A percentile compares a stretch with the other conserved stretches of the same genome.
Conservation (phyloP, 1,140 invertebrate species). For the Pristionchus pacificus region DNA sequence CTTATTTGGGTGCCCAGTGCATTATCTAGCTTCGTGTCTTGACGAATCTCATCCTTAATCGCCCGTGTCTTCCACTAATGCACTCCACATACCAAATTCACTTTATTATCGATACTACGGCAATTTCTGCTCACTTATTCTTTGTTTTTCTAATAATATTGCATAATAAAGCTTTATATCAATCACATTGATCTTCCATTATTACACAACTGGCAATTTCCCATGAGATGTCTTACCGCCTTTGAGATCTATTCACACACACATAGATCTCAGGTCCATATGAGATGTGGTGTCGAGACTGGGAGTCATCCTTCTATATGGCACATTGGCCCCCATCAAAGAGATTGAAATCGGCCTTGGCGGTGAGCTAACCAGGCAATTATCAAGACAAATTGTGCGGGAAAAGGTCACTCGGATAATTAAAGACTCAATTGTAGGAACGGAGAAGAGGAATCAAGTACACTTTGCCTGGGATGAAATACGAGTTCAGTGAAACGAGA, state of each 20-base stretch:
- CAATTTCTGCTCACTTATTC: conserved; percentile 3
- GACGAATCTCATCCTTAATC: too few relatives aligned
- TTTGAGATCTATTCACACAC: too few relatives aligned
- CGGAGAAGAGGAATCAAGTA: conserved; percentile 20
- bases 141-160: conserved; percentile 6
- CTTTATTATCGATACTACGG: not conserved
- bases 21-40: not conserved
- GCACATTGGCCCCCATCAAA: conserved; percentile 18
- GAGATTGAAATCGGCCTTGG: conserved; percentile 9
- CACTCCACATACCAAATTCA: too few relatives aligned
- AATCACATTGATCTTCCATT: too few relatives aligned
- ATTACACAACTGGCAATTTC: too few relatives aligned
- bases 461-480: conserved; percentile 39
- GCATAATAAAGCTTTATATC: conserved; percentile 3
- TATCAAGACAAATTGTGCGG: too few relatives aligned
- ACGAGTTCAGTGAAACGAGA: conserved; percentile 21
- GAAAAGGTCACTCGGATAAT: too few relatives aligned
- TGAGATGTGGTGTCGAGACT: conserved; percentile 19
- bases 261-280: too few relatives aligned
- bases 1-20: not conserved
- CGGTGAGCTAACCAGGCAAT: not conserved
- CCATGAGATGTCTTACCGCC: too few relatives aligned
- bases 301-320: conserved; percentile 13
- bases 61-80: too few relatives aligned
- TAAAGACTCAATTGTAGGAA: conserved; percentile 18